phyloP scores from a whole-genome alignment of 2,113 vertebrate genomes.

The Athene noctua region DNA sequence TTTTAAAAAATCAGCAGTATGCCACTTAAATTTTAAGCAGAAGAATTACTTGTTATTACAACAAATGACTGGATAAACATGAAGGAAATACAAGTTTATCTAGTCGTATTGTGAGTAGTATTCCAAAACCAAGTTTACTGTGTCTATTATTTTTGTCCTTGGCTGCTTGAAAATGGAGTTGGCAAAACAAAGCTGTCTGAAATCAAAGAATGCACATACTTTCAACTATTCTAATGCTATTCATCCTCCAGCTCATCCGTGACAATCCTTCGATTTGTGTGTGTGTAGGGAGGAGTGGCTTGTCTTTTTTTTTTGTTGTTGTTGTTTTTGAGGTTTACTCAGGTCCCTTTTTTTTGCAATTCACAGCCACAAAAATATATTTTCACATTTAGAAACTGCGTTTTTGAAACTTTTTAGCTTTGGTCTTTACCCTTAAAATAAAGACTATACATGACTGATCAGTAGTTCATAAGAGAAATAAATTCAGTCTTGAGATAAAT shows the following conservation, averaged over 20 bases:
- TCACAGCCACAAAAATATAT: not conserved
- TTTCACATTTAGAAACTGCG: not conserved
- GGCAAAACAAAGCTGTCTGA: constrained; percentile 19
- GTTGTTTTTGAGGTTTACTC: not conserved
- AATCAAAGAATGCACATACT: constrained; percentile 20
- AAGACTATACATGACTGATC: not conserved
- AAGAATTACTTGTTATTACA: not conserved
- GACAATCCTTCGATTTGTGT: not conserved
- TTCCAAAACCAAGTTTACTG: not conserved
- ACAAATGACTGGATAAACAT: not conserved
- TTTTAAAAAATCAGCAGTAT: not conserved
- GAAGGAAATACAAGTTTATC: not conserved
- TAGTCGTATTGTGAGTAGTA: not conserved
- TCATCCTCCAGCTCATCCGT: not conserved
- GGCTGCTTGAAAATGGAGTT: not conserved
- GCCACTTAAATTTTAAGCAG: not conserved
- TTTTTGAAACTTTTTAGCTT: not conserved
- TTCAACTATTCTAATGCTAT: not conserved
- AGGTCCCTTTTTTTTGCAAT: not conserved
- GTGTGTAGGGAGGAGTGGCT: not conserved
- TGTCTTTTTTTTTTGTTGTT: not conserved
- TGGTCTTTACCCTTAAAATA: not conserved
- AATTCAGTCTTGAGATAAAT: not conserved
- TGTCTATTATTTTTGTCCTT: not conserved
- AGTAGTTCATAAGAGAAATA: not conserved